phyloP scores from a whole-genome alignment of 2,113 vertebrate species.

The Heteronetta atricapilla region DNA sequence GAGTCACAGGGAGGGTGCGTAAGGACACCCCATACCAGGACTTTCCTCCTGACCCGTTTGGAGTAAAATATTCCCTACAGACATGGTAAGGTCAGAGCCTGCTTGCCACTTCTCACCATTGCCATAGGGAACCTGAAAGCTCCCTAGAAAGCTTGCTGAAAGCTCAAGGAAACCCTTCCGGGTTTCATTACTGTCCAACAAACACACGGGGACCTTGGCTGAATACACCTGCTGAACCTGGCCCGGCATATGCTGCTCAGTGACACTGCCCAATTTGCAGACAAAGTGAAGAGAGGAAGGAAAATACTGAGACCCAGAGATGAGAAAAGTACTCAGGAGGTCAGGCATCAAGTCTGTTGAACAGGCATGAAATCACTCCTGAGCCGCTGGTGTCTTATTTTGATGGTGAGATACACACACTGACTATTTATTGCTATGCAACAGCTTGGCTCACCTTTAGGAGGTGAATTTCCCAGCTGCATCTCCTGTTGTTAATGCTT shows the following conservation, averaged over 20 bases:
- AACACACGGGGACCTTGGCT: not conserved
- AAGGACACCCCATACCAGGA: accelerated
- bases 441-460: not conserved
- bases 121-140: accelerated
- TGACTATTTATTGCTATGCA: accelerated
- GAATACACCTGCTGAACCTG: not conserved
- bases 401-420: not conserved
- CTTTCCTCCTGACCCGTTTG: accelerated
- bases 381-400: accelerated
- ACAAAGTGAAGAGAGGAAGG: not conserved
- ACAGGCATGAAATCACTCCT: accelerated
- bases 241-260: not conserved
- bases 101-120: accelerated
- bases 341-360: not conserved
- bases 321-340: not conserved
- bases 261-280: accelerated
- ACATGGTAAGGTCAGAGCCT: not conserved
- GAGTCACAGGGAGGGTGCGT: accelerated
- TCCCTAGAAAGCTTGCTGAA: not conserved
- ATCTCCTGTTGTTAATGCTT: not conserved
- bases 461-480: not conserved
- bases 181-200: not conserved
- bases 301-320: not conserved
- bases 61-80: not conserved
- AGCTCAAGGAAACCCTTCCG: not conserved